Percentiles rank a stretch among this genome's conserved stretches.
Conservation (phyloP, 2,888 invertebrate genomes). For the Leucophenga montana region DNA sequence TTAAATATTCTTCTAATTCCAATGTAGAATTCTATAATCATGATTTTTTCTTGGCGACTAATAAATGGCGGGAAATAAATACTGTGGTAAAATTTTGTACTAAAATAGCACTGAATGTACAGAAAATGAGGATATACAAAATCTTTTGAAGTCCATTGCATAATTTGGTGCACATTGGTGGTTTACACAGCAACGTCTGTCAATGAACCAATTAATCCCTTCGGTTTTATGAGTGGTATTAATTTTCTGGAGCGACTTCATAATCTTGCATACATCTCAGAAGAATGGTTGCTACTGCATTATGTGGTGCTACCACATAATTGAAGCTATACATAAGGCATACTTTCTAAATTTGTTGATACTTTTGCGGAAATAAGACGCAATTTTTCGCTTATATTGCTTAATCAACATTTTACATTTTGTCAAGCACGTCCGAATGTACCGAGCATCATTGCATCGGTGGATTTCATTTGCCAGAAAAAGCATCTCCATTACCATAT, state of each 20-base stretch:
- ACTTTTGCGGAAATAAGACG: constrained; percentile 45
- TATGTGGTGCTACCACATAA: constrained; percentile 54
- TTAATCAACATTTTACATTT: constrained; percentile 65
- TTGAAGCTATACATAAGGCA: constrained; percentile 40
- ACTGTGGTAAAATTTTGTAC: not conserved
- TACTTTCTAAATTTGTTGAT: constrained; percentile 46
- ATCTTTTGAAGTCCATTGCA: constrained; percentile 44
- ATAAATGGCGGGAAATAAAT: not conserved
- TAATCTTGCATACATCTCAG: constrained; percentile 48
- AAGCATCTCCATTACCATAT: constrained; percentile 48
- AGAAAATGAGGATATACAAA: constrained; percentile 34
- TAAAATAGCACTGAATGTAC: not conserved
- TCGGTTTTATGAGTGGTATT: constrained; percentile 47
- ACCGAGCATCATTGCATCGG: constrained; percentile 68
- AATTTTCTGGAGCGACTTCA: constrained; percentile 55
- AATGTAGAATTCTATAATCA: too few relatives aligned
- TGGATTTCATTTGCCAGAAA: constrained; percentile 61
- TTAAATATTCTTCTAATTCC: too few relatives aligned
- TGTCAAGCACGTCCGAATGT: constrained; percentile 60
- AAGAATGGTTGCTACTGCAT: constrained; percentile 38
- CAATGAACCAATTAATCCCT: not conserved
- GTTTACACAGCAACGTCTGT: not conserved
- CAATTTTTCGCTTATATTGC: constrained; percentile 60
- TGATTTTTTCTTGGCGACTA: too few relatives aligned
- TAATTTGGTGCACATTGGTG: constrained; percentile 47